phyloP scores from a whole-genome alignment of 2,797 vertebrate species.

The Catamblyrhynchus diadema region DNA sequence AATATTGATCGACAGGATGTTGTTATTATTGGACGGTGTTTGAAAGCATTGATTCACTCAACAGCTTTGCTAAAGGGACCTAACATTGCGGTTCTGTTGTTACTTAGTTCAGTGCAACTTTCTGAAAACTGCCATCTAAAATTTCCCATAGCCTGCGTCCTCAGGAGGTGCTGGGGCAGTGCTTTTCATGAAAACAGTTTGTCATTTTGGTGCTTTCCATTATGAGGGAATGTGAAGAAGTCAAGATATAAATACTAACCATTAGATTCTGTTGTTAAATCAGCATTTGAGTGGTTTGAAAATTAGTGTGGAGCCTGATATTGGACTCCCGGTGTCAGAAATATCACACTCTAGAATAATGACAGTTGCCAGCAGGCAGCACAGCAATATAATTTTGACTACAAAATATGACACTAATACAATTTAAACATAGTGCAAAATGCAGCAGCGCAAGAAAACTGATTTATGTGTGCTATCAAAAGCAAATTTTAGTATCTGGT shows the following conservation, averaged over 20 bases:
- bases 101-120: neutral
- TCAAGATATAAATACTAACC: neutral
- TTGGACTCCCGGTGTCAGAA: neutral
- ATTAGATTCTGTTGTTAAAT: constrained; percentile 9
- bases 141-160: neutral
- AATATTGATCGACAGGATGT: neutral
- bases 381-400: neutral
- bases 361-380: constrained; percentile 13
- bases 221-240: neutral
- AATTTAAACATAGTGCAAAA: neutral
- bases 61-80: neutral
- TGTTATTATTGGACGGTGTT: neutral
- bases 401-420: constrained; percentile 13
- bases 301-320: neutral
- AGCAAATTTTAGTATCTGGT: neutral
- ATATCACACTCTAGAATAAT: neutral
- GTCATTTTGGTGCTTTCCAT: neutral
- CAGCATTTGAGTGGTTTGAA: neutral
- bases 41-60: neutral
- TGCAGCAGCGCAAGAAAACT: neutral
- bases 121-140: neutral
- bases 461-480: constrained; percentile 21
- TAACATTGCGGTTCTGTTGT: neutral
- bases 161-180: neutral
- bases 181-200: neutral